A percentile compares a stretch with the other conserved stretches of the same genome.
Conservation (phyloP, 2,797 vertebrate genomes). For the Argya squamiceps region DNA sequence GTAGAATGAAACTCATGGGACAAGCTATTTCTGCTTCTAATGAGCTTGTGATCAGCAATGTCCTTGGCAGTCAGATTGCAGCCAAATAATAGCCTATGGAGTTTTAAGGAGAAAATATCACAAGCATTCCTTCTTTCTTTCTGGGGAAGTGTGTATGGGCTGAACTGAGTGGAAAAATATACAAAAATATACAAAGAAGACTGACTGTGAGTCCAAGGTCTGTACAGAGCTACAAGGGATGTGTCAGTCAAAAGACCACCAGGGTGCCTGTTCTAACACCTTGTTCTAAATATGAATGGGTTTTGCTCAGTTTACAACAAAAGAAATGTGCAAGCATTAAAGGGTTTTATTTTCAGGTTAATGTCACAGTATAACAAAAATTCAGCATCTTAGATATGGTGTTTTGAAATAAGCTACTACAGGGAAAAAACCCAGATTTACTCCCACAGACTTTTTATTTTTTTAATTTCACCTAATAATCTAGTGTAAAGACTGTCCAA, state of each 20-base stretch:
- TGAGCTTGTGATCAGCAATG: neutral
- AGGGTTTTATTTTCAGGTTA: neutral
- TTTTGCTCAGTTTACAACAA: neutral
- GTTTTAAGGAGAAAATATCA: neutral
- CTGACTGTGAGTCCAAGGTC: neutral
- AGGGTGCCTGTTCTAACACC: neutral
- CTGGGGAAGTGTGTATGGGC: neutral
- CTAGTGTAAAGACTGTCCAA: neutral
- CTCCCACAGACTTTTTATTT: neutral
- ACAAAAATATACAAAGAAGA: neutral
- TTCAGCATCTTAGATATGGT: fast-evolving
- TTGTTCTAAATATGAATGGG: neutral
- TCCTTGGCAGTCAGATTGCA: neutral
- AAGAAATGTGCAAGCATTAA: neutral
- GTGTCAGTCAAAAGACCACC: neutral
- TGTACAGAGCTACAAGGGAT: neutral
- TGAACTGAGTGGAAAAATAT: neutral
- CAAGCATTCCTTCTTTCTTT: neutral
- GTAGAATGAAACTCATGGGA: neutral
- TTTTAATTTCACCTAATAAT: neutral
- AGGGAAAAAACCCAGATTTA: neutral
- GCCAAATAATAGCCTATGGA: neutral
- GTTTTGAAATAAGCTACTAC: neutral
- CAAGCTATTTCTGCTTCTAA: neutral
- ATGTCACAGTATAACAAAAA: neutral